Percentiles rank a stretch among this genome's conserved stretches.
These are phyloP conservation scores for Ispidina lecontei DNA, from an alignment of 2,797 vertebrate species.

Conservation along the genomic window DNA sequence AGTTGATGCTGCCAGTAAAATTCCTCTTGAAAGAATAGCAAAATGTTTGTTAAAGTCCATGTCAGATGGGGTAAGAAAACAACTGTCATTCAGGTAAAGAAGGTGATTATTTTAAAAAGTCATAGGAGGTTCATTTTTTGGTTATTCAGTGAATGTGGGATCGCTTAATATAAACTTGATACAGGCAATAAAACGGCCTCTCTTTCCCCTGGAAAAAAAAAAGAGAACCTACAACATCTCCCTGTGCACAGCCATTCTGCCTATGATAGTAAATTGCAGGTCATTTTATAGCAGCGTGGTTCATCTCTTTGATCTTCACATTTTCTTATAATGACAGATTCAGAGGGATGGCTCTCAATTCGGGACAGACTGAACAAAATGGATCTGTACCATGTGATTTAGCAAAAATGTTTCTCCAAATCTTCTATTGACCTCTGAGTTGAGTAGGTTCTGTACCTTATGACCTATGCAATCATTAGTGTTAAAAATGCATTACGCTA, in stretches of 20 bases:
- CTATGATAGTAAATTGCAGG: constrained; percentile 14
- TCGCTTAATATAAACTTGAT: not conserved
- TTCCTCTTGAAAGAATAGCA: not conserved
- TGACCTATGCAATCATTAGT: constrained; percentile 24
- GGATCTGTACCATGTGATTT: not conserved
- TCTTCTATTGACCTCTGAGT: constrained; percentile 9
- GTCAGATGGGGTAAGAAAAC: not conserved
- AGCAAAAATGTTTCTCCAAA: not conserved
- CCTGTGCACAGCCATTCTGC: not conserved
- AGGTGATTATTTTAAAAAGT: not conserved
- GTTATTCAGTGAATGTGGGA: no score
- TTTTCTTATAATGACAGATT: constrained; percentile 23
- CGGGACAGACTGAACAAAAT: not conserved
- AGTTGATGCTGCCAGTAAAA: not conserved
- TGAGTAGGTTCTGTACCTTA: constrained; percentile 19
- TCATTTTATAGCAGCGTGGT: not conserved
- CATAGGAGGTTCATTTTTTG: not conserved
- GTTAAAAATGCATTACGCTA: not conserved
- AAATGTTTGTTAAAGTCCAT: not conserved
- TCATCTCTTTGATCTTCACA: not conserved
- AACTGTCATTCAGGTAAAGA: not conserved
- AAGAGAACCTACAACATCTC: not conserved
- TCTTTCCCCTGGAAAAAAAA: not conserved
- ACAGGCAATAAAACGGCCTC: not conserved
- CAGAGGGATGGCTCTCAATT: not conserved